Evolutionary conservation across 1,140 invertebrate genomes (phyloP), one percentile per base, ranked within the genome.

Genomic region (Camponotus pennsylvanicus): DNA sequence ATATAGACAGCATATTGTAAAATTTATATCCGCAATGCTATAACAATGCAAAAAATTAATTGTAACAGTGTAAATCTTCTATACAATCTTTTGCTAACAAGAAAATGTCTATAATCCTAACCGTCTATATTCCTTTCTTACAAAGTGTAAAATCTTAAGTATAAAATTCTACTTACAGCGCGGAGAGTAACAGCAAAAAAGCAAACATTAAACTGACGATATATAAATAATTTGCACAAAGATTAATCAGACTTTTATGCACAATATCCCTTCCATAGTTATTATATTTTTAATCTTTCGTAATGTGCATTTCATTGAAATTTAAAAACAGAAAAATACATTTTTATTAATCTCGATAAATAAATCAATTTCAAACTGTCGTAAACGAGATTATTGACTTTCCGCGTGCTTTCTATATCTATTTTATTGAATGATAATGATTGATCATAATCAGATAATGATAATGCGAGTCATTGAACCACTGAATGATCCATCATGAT

Each of bases 371-470:
- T 32, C 27, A 11, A 8, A n/a, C 9, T 63, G 32, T 77, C 57
- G 4, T 76, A 42, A 45, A 40, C 0, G 4, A 77, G 34, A 34
- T 77, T 75, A 63, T 32, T 32, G 5, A 1, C 27, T 77, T 77
- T 77, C 21, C 21, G 21, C 15, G 63, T 32, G 11, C 3, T 27
- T 37, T 64, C 55, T 75, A 27, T 8, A 7, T 21, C 34, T 71
- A 73, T 11, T 40, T 59, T 40, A 6, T 40, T 61, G 21, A 13
- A 0, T 0, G 6, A 49, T 49, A 69, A 79, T 55, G 34, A 79
- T 77, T 32, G 8, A 80, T 82, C 8, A 5, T 71, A 59, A 71
- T 71, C 15, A 71, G 21, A 71, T 45, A 82, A 61, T 13, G 8
- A 55, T 55, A 52, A 34, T 3, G 5, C 3, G 9, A 67, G 0